These are phyloP conservation scores for Naso thynnoides DNA, from an alignment of 2,797 vertebrate species.

Conservation along the genomic window DNA sequence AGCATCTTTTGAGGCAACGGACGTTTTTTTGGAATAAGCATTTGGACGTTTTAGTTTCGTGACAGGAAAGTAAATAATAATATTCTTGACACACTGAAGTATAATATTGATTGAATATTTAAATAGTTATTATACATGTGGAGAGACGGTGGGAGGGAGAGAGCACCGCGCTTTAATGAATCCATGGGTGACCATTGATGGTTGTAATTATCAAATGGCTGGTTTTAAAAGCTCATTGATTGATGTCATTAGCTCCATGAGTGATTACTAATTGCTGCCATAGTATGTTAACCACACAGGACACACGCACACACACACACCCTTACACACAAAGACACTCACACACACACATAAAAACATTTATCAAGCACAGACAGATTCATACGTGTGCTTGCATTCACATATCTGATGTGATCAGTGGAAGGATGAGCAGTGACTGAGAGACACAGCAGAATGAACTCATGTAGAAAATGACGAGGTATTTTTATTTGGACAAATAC, in stretches of 20 bases:
- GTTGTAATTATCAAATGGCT: conserved; percentile 90
- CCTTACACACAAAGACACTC: conserved; percentile 38
- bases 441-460: conserved; percentile 6
- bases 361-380: conserved; percentile 34
- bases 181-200: conserved; percentile 85
- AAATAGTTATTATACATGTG: conserved; percentile 4
- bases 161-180: conserved; percentile 74
- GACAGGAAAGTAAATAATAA: not conserved
- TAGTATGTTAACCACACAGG: conserved; percentile 74
- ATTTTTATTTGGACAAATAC: not conserved
- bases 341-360: conserved; percentile 29
- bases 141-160: conserved; percentile 1
- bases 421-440: not conserved
- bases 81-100: not conserved
- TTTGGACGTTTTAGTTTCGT: not conserved
- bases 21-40: not conserved
- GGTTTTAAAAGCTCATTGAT: conserved; percentile 90
- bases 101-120: not conserved
- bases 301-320: conserved; percentile 33
- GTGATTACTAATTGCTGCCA: conserved; percentile 87
- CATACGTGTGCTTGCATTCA: conserved; percentile 24
- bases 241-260: conserved; percentile 89
- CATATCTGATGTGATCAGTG: conserved; percentile 27
- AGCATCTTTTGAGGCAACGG: not conserved
- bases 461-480: not conserved